Evolutionary conservation across 2,888 invertebrate genomes (phyloP), one percentile per base, ranked within the genome.

Genomic region (Nineta flava): DNA sequence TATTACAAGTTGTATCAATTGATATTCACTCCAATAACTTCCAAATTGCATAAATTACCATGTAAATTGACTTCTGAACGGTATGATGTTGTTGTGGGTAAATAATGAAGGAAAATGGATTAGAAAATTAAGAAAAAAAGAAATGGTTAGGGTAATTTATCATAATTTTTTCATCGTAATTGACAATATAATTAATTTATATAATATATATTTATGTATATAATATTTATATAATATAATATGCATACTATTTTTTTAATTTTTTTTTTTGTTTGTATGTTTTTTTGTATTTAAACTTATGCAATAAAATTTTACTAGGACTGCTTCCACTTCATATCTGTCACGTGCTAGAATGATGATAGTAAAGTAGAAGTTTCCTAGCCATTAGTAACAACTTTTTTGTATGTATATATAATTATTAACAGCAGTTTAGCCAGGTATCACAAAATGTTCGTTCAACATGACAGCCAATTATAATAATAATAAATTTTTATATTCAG

Each of bases 181-280:
- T 67, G 67, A 67, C 67, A 66, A 66, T 65, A 67, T 66, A 66
- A 67, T 67, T 63, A 66, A 67, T 64, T 66, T 45, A 49, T 34
- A 64, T 53, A 53, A 48, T 44, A 44, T 44, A 44, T 44, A 44
- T 44, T 44, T 41, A 26, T 41, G 41, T 48, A 48, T 15, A 48
- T 26, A 48, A 48, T 40, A 48, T 41, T 48, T 48, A 48, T 38
- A 47, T 15, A 19, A 45, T 26, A 42, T 49, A 49, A 49, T 49
- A 45, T 45, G 34, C 44, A 49, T n/a, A 48, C 21, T 45, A 49
- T 45, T 19, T 45, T 35, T 26, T 21, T 46, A 31, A 21, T 46
- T 26, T 31, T 21, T 26, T 31, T 21, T 16, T 46, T 31, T 26
- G 26, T 46, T 46, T 46, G 17, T 42, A n/a, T n/a, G n/a, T n/a